A percentile compares a stretch with the other conserved stretches of the same genome.
Conservation (phyloP, 2,888 invertebrate genomes). For the Netelia fuscicornis region DNA sequence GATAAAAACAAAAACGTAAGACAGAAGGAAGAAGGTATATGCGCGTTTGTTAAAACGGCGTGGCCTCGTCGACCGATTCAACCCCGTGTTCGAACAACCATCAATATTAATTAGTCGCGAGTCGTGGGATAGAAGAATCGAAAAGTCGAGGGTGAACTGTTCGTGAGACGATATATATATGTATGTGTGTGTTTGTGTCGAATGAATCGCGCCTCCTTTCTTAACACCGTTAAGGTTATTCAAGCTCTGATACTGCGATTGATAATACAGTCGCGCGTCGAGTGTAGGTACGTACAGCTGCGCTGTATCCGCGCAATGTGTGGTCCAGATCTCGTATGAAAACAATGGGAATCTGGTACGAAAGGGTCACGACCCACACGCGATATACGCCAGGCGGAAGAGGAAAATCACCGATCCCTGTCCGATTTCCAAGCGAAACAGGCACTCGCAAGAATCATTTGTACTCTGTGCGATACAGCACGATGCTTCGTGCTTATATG, state of each 20-base stretch:
- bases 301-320: slow-evolving; percentile 43
- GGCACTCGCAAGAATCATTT: slow-evolving; percentile 44
- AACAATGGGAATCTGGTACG: slow-evolving; percentile 71
- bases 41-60: background rate
- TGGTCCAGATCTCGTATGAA: slow-evolving; percentile 64
- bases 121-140: slow-evolving; percentile 51
- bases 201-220: no score
- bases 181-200: background rate
- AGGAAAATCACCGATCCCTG: slow-evolving; percentile 35
- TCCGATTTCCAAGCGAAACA: slow-evolving; percentile 50
- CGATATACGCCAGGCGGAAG: slow-evolving; percentile 37
- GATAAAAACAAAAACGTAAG: no score
- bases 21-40: no score
- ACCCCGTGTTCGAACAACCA: slow-evolving; percentile 30
- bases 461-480: slow-evolving; percentile 6
- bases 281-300: background rate
- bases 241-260: background rate
- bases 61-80: slow-evolving; percentile 9
- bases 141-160: background rate
- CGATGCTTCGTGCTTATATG: background rate
- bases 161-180: background rate
- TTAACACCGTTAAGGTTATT: slow-evolving; percentile 2
- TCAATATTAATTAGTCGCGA: slow-evolving; percentile 66
- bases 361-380: slow-evolving; percentile 60
- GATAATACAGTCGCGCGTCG: slow-evolving; percentile 29